phyloP scores from a whole-genome alignment of 1,140 invertebrate genomes.

The Thaumetopoea pityocampa region DNA sequence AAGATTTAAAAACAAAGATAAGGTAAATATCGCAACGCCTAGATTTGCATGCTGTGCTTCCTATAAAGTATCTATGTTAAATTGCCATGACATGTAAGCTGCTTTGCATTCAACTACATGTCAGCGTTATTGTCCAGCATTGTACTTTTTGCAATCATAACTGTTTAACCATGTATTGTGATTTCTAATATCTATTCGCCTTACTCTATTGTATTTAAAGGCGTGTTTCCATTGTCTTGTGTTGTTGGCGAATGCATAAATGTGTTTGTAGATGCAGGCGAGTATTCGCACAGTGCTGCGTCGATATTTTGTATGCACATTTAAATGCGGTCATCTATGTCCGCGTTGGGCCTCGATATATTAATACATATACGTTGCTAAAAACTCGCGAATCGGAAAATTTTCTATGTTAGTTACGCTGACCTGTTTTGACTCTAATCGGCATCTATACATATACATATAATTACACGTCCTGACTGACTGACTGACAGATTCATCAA shows the following conservation, averaged over 20 bases:
- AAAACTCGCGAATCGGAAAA: conserved; percentile 29
- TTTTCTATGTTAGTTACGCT: conserved; percentile 21
- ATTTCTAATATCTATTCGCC: conserved; percentile 7
- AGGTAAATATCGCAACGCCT: conserved; percentile 15
- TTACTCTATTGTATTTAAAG: conserved; percentile 12
- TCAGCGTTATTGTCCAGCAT: conserved; percentile 62
- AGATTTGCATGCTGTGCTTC: conserved; percentile 38
- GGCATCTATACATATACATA: conserved; percentile 4
- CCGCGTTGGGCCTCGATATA: conserved; percentile 37
- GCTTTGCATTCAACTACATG: conserved; percentile 64
- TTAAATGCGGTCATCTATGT: conserved; percentile 63
- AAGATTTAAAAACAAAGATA: conserved; percentile 17
- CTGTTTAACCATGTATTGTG: conserved; percentile 2
- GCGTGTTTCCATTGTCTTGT: conserved; percentile 10
- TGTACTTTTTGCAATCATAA: conserved; percentile 35
- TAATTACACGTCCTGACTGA: too few relatives aligned
- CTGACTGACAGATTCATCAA: too few relatives aligned
- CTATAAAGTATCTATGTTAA: conserved; percentile 55
- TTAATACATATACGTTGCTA: conserved; percentile 37
- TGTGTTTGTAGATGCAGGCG: conserved; percentile 34
- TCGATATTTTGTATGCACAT: conserved; percentile 70
- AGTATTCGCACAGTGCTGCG: conserved; percentile 53
- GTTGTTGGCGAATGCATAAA: conserved; percentile 3
- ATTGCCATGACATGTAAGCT: conserved; percentile 55
- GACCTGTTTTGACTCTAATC: conserved; percentile 13